Conservation (phyloP, 2,797 vertebrate species). For the Halcyon smyrnensis region DNA sequence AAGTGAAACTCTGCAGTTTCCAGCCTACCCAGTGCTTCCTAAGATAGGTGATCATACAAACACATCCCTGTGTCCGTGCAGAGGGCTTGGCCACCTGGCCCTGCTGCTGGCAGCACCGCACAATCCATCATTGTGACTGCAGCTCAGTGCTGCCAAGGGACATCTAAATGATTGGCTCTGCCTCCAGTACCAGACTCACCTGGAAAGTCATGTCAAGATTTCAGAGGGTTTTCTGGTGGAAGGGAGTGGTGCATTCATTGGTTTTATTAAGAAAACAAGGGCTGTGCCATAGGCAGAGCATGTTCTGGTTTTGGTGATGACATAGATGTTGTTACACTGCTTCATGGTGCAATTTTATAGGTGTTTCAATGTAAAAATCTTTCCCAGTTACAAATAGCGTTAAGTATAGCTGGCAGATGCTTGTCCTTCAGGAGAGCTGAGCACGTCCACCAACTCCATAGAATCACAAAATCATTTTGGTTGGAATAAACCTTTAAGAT, state of each 20-base stretch:
- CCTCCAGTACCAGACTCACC: not conserved
- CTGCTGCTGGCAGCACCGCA: not conserved
- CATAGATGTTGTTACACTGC: not conserved
- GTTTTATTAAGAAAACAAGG: not conserved
- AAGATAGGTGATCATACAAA: not conserved
- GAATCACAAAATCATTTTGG: not conserved
- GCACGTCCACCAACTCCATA: not conserved
- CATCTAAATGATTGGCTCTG: not conserved
- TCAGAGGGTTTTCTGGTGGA: not conserved
- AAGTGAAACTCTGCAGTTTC: not conserved
- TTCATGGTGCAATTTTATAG: not conserved
- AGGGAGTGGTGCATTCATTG: not conserved
- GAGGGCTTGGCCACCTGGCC: not conserved
- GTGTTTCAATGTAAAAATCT: not conserved
- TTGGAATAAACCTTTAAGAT: not conserved
- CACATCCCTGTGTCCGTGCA: not conserved
- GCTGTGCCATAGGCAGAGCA: not conserved
- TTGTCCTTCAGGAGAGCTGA: not conserved
- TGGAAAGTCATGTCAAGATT: not conserved
- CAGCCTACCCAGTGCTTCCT: not conserved
- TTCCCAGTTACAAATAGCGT: not conserved
- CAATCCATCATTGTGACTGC: not conserved
- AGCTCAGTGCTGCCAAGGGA: not conserved
- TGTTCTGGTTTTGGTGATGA: not conserved
- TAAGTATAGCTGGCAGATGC: not conserved